phyloP scores from a whole-genome alignment of 2,888 invertebrate genomes.

The Scaptomyza parva region DNA sequence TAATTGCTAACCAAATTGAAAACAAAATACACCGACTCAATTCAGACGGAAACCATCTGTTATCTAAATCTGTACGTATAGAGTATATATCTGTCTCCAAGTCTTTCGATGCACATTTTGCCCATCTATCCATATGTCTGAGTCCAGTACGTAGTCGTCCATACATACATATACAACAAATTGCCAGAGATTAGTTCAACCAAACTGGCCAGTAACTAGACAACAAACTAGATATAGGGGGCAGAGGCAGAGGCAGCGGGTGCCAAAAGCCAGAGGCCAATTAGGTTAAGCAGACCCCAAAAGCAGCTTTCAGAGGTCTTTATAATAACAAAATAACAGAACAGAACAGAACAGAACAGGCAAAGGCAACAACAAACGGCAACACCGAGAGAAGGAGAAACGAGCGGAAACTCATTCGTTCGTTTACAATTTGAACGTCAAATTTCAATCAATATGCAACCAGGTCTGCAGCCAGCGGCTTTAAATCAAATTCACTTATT shows the following conservation, averaged over 20 bases:
- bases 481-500: conserved; percentile 58
- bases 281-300: conserved; percentile 40
- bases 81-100: background rate
- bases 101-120: no score
- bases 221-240: conserved; percentile 13
- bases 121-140: conserved; percentile 13
- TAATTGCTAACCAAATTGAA: conserved; percentile 60
- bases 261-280: conserved; percentile 33
- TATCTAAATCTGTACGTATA: background rate
- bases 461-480: conserved; percentile 38
- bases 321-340: conserved; percentile 38
- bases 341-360: no score
- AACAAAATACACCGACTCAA: conserved; percentile 57
- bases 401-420: conserved; percentile 34
- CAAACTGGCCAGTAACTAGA: conserved; percentile 33
- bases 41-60: conserved; percentile 27
- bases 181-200: conserved; percentile 44
- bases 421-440: conserved; percentile 56
- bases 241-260: background rate
- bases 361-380: background rate
- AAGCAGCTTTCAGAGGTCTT: conserved; percentile 48
- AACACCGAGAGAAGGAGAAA: background rate
- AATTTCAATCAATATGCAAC: conserved; percentile 62
- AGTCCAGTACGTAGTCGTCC: conserved; percentile 16
- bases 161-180: conserved; percentile 25